These are phyloP conservation scores for Caenorhabditis sp. DNA, from an alignment of 2,888 invertebrate species.

Conservation along the genomic window DNA sequence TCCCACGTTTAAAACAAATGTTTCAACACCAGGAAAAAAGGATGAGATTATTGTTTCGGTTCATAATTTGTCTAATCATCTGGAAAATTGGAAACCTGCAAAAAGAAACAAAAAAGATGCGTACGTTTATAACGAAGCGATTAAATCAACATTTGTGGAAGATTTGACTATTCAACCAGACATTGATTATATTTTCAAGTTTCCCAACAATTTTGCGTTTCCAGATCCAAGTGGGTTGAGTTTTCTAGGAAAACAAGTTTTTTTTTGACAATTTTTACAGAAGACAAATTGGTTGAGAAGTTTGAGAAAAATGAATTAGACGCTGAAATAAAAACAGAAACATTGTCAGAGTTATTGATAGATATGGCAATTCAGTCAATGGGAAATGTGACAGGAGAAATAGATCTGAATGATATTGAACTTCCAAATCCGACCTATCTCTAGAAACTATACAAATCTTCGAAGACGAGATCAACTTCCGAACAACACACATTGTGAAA, in stretches of 20 bases:
- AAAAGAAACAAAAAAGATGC: conserved; percentile 18
- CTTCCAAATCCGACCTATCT: conserved; percentile 35
- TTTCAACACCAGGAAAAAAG: too few species aligned
- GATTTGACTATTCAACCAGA: conserved; percentile 40
- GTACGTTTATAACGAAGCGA: conserved; percentile 35
- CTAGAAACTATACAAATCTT: conserved; percentile 31
- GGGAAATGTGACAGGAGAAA: neutral
- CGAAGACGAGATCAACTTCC: conserved; percentile 34
- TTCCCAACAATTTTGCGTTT: conserved; percentile 33
- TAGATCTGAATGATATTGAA: conserved; percentile 31
- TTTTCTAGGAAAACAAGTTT: too few species aligned
- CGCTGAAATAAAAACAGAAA: conserved; percentile 12
- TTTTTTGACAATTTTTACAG: conserved; percentile 15
- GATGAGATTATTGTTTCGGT: too few species aligned
- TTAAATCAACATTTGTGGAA: conserved; percentile 41
- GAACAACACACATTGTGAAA: conserved; percentile 37
- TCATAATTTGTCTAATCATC: too few species aligned
- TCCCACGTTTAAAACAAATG: too few species aligned
- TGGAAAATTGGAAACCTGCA: conserved; percentile 8
- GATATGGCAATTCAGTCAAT: conserved; percentile 28
- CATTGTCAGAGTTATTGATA: conserved; percentile 27
- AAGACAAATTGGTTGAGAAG: conserved; percentile 20
- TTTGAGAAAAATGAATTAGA: conserved; percentile 24
- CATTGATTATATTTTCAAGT: conserved; percentile 23
- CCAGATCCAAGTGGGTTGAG: conserved; percentile 40